phyloP scores from a whole-genome alignment of 2,113 vertebrate species.

The Xiphophorus couchianus region DNA sequence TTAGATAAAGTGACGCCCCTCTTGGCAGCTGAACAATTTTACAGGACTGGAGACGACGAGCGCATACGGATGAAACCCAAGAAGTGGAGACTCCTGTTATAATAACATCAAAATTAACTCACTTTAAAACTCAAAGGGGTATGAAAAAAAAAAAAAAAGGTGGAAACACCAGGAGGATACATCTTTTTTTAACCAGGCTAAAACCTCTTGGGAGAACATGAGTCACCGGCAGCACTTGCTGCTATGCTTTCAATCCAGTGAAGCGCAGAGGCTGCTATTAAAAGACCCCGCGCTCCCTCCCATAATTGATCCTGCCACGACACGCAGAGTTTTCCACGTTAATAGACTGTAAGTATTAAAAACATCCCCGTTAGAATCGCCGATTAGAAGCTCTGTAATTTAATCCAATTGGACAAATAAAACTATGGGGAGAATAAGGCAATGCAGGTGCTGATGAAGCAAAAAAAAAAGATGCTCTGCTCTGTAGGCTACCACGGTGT shows the following conservation, averaged over 20 bases:
- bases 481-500: not conserved
- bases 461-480: not conserved
- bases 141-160: not conserved
- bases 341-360: slow-evolving; percentile 7
- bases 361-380: not conserved
- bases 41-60: slow-evolving; percentile 48
- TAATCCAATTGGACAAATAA: slow-evolving; percentile 1
- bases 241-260: slow-evolving; percentile 21
- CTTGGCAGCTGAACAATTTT: slow-evolving; percentile 49
- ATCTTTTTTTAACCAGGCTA: slow-evolving; percentile 14
- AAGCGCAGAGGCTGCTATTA: slow-evolving; percentile 23
- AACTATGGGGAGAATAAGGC: not conserved
- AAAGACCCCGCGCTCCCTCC: slow-evolving; percentile 17
- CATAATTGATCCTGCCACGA: slow-evolving; percentile 29
- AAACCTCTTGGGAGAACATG: slow-evolving; percentile 52
- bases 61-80: slow-evolving; percentile 43
- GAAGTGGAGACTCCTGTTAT: slow-evolving; percentile 28
- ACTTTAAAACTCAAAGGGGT: slow-evolving; percentile 1
- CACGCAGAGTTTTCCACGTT: slow-evolving; percentile 7
- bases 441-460: slow-evolving; percentile 15
- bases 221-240: slow-evolving; percentile 48
- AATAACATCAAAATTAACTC: slow-evolving; percentile 33
- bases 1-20: slow-evolving; percentile 27
- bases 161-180: slow-evolving; percentile 33
- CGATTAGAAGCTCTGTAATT: not conserved